Evolutionary conservation across 2,113 vertebrate genomes (phyloP), one percentile per base, ranked within the genome.

Genomic region (Synodontis membranacea): DNA sequence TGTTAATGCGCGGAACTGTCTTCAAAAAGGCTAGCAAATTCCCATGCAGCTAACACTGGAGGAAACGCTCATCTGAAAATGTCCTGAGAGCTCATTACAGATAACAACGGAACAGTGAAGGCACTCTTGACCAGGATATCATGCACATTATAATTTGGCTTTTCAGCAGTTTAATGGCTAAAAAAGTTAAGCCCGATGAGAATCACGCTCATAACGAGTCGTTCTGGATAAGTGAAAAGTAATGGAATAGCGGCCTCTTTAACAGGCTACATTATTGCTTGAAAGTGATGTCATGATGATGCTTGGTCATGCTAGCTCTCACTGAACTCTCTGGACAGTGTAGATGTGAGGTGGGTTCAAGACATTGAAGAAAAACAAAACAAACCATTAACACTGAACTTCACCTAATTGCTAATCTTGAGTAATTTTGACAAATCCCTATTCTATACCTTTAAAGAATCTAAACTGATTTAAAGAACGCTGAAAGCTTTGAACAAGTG

Each of bases 391-490:
- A 25, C 8, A n/a, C n/a, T n/a, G n/a, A n/a, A n/a, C n/a, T n/a
- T n/a, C n/a, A n/a, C n/a, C n/a, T n/a, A n/a, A n/a, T n/a, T 72
- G 66, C 37, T 70, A 19, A 68, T 68, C n/a, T 37, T 68, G 14
- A 68, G 4, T 68, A 39, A 72, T 74, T 74, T 44, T 74, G 21
- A 46, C 23, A 46, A 15, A 74, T 74, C 34, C 4, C 70, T 74
- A 42, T 74, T 46, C 70, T 6, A 46, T 28, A 72, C 68, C 31
- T 88, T 81, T 84, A 87, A 82, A 79, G 88, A 88, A 91, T 72
- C 44, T 68, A 89, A 15, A 44, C 15, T 9, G n/a, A 31, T 46
- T 50, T 12, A 31, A 78, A 50, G 17, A n/a, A 48, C 4, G 21
- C 3, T 23, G 37, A 62, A 81, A 39, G 28, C 12, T 90, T 87